A percentile compares a stretch with the other conserved stretches of the same genome.
These are phyloP conservation scores for Trichonephila inaurata DNA, from an alignment of 1,140 invertebrate genomes.

Conservation along the genomic window DNA sequence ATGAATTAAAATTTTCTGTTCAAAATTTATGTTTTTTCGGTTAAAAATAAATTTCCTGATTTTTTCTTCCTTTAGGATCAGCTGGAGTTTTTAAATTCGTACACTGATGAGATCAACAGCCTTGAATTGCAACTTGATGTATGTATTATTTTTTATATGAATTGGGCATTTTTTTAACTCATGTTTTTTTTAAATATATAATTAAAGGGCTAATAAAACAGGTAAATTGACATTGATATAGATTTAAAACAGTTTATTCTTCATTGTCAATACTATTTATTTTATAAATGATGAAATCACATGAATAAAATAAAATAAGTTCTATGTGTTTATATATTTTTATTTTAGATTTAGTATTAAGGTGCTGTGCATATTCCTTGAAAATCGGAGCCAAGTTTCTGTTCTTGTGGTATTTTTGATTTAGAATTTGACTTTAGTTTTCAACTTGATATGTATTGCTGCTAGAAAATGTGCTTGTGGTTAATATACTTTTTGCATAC, in stretches of 20 bases:
- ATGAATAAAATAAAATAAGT: no score
- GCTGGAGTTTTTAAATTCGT: constrained; percentile 78
- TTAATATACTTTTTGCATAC: no score
- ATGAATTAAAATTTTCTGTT: no score
- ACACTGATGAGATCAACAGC: constrained; percentile 78
- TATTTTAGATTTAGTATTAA: no score
- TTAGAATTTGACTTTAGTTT: no score
- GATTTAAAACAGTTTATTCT: background rate
- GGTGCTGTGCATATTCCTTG: no score
- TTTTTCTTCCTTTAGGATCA: constrained; percentile 78
- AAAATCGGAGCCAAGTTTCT: no score
- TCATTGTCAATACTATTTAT: background rate
- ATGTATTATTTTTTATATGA: background rate
- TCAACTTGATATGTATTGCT: no score
- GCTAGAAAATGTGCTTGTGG: no score
- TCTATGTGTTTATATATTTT: no score
- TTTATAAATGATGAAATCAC: background rate
- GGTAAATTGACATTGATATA: background rate
- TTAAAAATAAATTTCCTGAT: background rate
- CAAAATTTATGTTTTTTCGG: no score
- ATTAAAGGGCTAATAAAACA: background rate
- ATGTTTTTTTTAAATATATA: background rate
- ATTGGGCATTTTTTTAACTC: background rate
- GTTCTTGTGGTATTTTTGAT: no score
- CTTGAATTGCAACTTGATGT: constrained; percentile 79